Percentiles rank a stretch among this genome's conserved stretches.
phyloP scores from a whole-genome alignment of 1,140 invertebrate species.

The Caenorhabditis latens region DNA sequence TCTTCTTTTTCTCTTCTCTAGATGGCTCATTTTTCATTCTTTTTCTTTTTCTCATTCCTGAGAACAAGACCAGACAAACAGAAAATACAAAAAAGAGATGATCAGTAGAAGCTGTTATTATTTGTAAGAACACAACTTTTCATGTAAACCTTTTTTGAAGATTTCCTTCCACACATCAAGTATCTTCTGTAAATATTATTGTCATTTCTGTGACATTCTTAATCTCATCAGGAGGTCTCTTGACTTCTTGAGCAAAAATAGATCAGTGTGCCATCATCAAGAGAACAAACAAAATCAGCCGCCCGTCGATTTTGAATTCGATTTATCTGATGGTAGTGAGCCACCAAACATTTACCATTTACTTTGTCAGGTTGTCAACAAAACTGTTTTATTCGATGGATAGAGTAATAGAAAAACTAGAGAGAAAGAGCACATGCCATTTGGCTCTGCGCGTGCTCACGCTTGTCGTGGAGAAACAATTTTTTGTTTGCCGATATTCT shows the following conservation, averaged over 20 bases:
- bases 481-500: constrained; percentile 51
- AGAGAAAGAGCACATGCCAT: constrained; percentile 38
- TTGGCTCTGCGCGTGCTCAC: constrained; percentile 35
- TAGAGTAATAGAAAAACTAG: constrained; percentile 18
- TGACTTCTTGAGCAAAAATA: constrained; percentile 34
- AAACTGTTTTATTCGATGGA: constrained; percentile 37
- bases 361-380: constrained; percentile 55
- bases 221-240: constrained; percentile 38
- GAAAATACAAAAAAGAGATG: not conserved
- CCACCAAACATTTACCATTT: constrained; percentile 36
- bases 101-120: not conserved
- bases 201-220: not conserved
- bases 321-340: constrained; percentile 5
- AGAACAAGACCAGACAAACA: not conserved
- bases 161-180: not conserved
- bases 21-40: not conserved
- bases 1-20: not conserved
- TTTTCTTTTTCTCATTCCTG: not conserved
- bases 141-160: not conserved
- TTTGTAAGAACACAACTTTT: not conserved
- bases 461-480: not conserved
- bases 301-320: constrained; percentile 30
- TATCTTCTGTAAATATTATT: constrained; percentile 30
- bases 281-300: constrained; percentile 46
- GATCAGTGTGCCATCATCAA: constrained; percentile 34